Percentiles rank a stretch among this genome's conserved stretches.
These are phyloP conservation scores for Xenotilapia caudafasciata DNA, from an alignment of 2,113 vertebrate genomes.

Conservation along the genomic window DNA sequence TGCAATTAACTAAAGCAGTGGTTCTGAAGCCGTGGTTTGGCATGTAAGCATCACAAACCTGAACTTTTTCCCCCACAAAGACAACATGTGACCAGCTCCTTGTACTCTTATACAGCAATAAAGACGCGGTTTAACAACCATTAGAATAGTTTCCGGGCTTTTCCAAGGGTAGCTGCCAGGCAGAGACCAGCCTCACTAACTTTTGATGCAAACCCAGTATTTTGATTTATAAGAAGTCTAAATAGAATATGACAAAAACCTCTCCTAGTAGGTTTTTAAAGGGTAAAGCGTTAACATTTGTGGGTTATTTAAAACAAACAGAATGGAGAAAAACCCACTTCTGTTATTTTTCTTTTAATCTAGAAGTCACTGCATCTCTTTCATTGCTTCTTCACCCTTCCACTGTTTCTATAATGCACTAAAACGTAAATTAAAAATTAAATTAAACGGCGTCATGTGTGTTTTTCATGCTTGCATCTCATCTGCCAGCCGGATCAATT, in stretches of 20 bases:
- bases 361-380: neutral
- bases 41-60: accelerated
- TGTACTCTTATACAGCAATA: accelerated
- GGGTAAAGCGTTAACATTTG: neutral
- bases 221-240: neutral
- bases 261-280: neutral
- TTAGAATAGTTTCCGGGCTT: accelerated
- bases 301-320: neutral
- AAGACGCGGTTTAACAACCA: neutral
- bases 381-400: accelerated
- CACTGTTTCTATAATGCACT: neutral
- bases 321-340: neutral
- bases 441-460: accelerated
- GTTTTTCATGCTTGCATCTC: neutral
- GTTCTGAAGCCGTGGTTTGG: accelerated
- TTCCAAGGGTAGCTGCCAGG: neutral
- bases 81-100: neutral
- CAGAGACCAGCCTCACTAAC: accelerated
- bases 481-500: accelerated
- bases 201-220: neutral
- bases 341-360: neutral
- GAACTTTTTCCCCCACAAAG: accelerated
- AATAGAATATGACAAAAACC: neutral
- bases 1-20: neutral
- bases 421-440: accelerated